Conservation (phyloP, 2,888 invertebrate genomes). For the Clostera curtula region DNA sequence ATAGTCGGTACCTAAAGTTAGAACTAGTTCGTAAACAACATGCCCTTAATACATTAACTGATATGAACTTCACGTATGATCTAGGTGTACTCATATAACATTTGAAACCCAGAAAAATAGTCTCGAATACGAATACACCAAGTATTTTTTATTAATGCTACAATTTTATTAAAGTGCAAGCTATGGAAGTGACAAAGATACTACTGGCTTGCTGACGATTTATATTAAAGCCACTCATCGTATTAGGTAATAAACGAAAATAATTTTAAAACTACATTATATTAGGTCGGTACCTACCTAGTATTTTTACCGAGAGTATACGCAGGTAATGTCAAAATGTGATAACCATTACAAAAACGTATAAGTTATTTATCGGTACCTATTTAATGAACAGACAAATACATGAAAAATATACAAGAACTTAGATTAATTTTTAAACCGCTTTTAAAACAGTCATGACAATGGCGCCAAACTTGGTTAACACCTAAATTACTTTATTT, state of each 20-base stretch:
- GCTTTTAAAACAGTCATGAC: too few species aligned
- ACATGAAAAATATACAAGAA: too few species aligned
- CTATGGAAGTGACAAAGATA: conserved; percentile 56
- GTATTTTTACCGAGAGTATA: too few species aligned
- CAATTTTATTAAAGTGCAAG: conserved; percentile 54
- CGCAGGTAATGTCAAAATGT: too few species aligned
- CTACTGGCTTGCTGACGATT: conserved; percentile 26
- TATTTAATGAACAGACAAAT: too few species aligned
- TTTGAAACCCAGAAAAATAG: too few species aligned
- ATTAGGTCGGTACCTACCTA: neutral
- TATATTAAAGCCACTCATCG: conserved; percentile 5
- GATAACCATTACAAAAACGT: too few species aligned
- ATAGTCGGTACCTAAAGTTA: conserved; percentile 1
- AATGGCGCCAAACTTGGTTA: too few species aligned
- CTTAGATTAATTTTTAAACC: too few species aligned
- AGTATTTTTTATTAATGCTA: conserved; percentile 56
- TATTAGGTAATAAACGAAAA: neutral
- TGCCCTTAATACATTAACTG: conserved; percentile 31
- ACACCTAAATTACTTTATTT: too few species aligned
- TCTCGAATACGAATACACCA: too few species aligned
- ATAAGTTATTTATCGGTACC: too few species aligned
- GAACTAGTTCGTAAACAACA: conserved; percentile 2
- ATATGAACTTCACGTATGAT: conserved; percentile 29
- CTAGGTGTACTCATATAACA: conserved; percentile 26
- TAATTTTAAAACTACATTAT: neutral